Base-by-base conservation (phyloP, 1,140 invertebrate genomes). In the Phymorhynchus buccinoides region DNA sequence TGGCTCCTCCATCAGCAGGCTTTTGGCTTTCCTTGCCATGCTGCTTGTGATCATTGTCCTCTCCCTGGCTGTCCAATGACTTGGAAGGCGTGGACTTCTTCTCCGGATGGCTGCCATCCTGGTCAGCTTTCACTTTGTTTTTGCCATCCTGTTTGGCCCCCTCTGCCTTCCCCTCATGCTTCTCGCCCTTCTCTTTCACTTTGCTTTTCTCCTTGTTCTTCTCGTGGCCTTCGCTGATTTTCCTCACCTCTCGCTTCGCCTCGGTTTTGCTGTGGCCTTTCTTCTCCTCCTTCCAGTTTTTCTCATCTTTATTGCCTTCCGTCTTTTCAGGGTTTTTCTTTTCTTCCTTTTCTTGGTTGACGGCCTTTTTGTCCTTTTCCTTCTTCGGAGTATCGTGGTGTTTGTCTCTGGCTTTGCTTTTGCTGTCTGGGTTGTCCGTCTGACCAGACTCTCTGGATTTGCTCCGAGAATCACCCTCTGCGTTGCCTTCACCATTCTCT, bases 61-160 rank as follows among this genome's bases (percentile, higher is more conserved):
- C 39, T 27, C 68, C 78, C 71, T 48, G 66, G 30, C 66, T 84
- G 66, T 75, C 73, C 22, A 37, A 41, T 42, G 87, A 83, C 30
- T 93, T 92, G 37, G 84, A 66, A 30, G 39, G 77, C n/a, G 73
- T 86, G 7, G 87, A 80, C 75, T 91, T 88, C 48, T 86, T 71
- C 88, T 91, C 48, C 56, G 79, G 30, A 35, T 0, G 35, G 22
- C 32, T 41, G 32, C 52, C 39, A 75, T 77, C 22, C 32, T 85
- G 16, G 73, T 85, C 41, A 52, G 82, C 30, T 82, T 86, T 86
- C 1, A 18, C 9, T 32, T 84, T 86, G 32, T 84, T 80, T 37
- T 85, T 93, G 92, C 85, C 92, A 93, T 84, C 93, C n/a, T 27
- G 42, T 81, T 87, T 87, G 22, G 79, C 77, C 16, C 80, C 84